Evolutionary conservation across 2,113 vertebrate genomes (phyloP).

Genomic region (Cynopterus brachyotis): DNA sequence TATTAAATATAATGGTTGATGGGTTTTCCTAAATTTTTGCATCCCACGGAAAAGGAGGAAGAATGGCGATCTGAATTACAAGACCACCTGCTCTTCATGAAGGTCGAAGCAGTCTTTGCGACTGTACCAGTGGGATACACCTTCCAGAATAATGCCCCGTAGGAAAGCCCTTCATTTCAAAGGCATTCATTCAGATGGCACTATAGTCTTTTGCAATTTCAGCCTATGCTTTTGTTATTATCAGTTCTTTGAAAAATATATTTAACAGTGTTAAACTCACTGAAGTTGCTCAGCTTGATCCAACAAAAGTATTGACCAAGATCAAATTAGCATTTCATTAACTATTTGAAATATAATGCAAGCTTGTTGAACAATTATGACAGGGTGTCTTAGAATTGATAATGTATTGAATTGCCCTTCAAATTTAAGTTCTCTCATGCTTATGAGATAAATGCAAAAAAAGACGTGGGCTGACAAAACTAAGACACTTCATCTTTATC

Average conservation of each 20-base stretch:
- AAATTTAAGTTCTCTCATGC: neutral
- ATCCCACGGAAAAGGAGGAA: neutral
- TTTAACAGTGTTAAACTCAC: constrained; percentile 20
- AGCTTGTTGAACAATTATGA: neutral
- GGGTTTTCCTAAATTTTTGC: neutral
- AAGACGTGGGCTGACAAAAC: neutral
- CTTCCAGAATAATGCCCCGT: neutral
- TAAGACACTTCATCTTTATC: constrained; percentile 25
- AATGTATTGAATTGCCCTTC: constrained; percentile 35
- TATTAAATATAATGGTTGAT: neutral
- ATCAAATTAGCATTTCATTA: constrained; percentile 49
- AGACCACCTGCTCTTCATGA: neutral
- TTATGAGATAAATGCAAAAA: neutral
- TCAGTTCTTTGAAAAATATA: neutral
- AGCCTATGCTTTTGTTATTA: neutral
- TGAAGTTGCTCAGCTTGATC: constrained; percentile 13
- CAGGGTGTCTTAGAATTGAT: constrained; percentile 27
- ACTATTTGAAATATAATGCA: constrained; percentile 37
- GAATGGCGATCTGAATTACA: neutral
- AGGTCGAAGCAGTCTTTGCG: neutral
- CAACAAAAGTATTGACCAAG: constrained; percentile 27
- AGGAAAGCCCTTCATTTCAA: neutral
- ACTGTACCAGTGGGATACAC: neutral
- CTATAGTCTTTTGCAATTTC: neutral
- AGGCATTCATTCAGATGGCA: neutral